Conservation (phyloP, 1,140 invertebrate species). For the Callitettix versicolor region DNA sequence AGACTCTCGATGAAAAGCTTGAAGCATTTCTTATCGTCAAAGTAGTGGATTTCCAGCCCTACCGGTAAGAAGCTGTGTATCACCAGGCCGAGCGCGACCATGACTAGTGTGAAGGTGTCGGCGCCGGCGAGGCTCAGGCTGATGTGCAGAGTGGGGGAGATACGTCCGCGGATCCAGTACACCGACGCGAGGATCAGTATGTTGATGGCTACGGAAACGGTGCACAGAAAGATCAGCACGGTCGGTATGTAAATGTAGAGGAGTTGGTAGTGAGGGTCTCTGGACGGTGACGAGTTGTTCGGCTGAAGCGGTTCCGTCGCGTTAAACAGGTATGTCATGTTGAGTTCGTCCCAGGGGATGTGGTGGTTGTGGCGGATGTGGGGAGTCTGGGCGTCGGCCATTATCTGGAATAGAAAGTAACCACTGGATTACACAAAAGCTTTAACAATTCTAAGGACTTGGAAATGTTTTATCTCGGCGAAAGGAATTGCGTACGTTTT, state of each 20-base stretch:
- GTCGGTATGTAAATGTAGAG: slow-evolving; percentile 15
- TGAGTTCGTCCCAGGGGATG: background rate
- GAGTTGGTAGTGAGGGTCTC: background rate
- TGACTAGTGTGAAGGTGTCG: slow-evolving; percentile 41
- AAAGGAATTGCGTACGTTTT: no score
- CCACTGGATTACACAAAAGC: no score
- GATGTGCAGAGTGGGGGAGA: slow-evolving; percentile 47
- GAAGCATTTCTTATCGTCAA: slow-evolving; percentile 28
- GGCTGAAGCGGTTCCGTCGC: background rate
- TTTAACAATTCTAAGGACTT: no score
- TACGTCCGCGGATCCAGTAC: slow-evolving; percentile 40
- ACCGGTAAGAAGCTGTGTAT: slow-evolving; percentile 39
- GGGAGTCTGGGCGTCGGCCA: background rate
- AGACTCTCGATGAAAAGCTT: slow-evolving; percentile 37
- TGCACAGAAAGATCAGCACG: slow-evolving; percentile 36
- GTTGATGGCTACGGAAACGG: slow-evolving; percentile 40
- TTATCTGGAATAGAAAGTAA: background rate
- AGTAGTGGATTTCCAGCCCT: background rate
- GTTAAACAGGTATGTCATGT: background rate
- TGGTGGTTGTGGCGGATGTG: background rate
- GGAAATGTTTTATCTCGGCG: no score
- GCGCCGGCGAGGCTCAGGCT: slow-evolving; percentile 47
- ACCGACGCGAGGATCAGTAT: slow-evolving; percentile 39
- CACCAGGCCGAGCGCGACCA: slow-evolving; percentile 38
- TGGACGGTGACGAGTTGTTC: background rate